Evolutionary conservation across 2,113 vertebrate genomes (phyloP).

Genomic region (Brienomyrus longianalis): DNA sequence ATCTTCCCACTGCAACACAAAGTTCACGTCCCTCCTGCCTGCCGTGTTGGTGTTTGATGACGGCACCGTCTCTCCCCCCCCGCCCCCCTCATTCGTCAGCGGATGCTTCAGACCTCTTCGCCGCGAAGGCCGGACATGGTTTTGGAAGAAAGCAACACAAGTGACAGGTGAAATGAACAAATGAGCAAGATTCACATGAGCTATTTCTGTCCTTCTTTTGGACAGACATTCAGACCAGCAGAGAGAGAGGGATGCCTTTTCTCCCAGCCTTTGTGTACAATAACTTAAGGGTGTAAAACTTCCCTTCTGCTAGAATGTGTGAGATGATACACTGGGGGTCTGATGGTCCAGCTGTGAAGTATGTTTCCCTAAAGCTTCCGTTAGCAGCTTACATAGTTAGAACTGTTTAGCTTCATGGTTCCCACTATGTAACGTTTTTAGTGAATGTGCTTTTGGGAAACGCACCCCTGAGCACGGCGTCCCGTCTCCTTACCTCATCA

Average conservation of each 20-base stretch:
- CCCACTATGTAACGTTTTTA: background rate
- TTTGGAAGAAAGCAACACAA: background rate
- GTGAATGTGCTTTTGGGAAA: background rate
- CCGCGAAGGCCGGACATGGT: background rate
- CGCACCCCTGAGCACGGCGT: background rate
- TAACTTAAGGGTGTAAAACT: background rate
- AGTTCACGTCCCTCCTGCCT: background rate
- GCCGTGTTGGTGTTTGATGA: background rate
- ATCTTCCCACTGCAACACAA: background rate
- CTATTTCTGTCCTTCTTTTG: background rate
- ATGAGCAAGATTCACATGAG: background rate
- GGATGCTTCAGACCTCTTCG: background rate
- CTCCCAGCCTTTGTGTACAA: background rate
- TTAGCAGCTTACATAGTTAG: background rate
- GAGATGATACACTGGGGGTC: background rate
- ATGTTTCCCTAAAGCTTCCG: background rate
- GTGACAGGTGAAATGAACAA: background rate
- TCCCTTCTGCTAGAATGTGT: background rate
- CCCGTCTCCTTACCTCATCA: constrained; percentile 26
- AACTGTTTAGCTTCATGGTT: background rate
- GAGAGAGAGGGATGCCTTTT: background rate
- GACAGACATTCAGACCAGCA: background rate
- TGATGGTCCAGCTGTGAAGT: background rate
- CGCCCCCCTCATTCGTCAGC: background rate
- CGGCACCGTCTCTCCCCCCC: background rate